Conservation (phyloP, 2,888 invertebrate species). For the Conistra vaccinii region DNA sequence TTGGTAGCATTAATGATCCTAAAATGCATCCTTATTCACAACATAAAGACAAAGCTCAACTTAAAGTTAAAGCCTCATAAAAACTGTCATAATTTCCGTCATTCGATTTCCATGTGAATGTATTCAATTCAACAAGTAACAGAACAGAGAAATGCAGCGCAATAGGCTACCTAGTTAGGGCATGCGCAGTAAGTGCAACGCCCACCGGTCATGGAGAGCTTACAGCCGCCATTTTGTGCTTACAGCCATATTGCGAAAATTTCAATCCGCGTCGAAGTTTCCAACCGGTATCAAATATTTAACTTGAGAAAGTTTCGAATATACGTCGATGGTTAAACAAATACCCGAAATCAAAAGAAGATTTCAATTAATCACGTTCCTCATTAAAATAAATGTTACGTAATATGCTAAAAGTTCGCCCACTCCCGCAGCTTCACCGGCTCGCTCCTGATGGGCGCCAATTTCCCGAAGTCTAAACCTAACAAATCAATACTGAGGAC, state of each 20-base stretch:
- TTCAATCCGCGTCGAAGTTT: neutral
- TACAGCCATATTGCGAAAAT: neutral
- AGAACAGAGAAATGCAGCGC: neutral
- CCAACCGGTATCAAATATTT: neutral
- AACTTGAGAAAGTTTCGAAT: neutral
- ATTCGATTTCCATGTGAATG: neutral
- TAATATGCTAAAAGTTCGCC: neutral
- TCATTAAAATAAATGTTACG: neutral
- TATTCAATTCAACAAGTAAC: neutral
- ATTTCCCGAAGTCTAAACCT: conserved; percentile 5
- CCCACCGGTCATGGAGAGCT: neutral
- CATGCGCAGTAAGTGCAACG: conserved; percentile 11
- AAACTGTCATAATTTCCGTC: neutral
- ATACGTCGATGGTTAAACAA: neutral
- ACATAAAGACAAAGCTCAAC: neutral
- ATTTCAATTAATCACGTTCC: neutral
- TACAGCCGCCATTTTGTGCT: conserved; percentile 27
- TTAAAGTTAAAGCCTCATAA: neutral
- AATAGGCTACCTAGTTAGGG: neutral
- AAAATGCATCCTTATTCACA: neutral
- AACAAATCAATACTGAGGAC: conserved; percentile 26
- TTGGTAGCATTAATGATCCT: too few relatives aligned
- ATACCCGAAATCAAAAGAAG: neutral
- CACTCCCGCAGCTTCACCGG: neutral
- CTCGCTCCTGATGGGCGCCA: too few relatives aligned